phyloP scores from a whole-genome alignment of 2,113 vertebrate genomes.

The Salvelinus sp. region DNA sequence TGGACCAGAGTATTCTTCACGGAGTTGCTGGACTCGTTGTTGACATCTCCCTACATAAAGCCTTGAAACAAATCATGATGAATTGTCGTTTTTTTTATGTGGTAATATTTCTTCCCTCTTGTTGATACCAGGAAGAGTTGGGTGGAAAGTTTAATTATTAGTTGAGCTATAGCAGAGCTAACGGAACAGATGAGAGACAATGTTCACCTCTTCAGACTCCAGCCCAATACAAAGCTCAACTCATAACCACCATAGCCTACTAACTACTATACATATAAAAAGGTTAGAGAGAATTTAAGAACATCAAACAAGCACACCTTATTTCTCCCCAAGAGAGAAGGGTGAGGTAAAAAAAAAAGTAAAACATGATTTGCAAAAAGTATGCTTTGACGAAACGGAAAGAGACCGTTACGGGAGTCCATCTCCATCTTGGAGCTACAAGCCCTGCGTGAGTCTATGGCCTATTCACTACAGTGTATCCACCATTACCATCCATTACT shows the following conservation, averaged over 20 bases:
- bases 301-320: constrained; percentile 60
- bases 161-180: constrained; percentile 52
- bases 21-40: constrained; percentile 5
- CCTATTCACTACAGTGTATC: constrained; percentile 45
- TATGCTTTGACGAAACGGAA: constrained; percentile 60
- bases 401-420: constrained; percentile 37
- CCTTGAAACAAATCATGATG: constrained; percentile 44
- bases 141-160: constrained; percentile 60
- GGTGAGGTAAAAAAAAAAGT: constrained; percentile 64
- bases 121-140: constrained; percentile 44
- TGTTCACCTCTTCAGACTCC: constrained; percentile 48
- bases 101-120: constrained; percentile 29
- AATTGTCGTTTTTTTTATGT: constrained; percentile 24
- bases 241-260: constrained; percentile 53
- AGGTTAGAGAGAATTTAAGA: constrained; percentile 42
- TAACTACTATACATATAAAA: constrained; percentile 38
- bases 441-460: constrained; percentile 43
- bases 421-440: constrained; percentile 33
- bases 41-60: constrained; percentile 23
- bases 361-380: constrained; percentile 45
- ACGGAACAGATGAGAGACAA: constrained; percentile 49
- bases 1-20: constrained; percentile 16
- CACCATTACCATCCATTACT: constrained; percentile 57
- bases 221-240: constrained; percentile 56
- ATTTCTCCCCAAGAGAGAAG: background rate